Evolutionary conservation across 2,113 vertebrate genomes (phyloP).

Genomic region (Maccullochella peelii): DNA sequence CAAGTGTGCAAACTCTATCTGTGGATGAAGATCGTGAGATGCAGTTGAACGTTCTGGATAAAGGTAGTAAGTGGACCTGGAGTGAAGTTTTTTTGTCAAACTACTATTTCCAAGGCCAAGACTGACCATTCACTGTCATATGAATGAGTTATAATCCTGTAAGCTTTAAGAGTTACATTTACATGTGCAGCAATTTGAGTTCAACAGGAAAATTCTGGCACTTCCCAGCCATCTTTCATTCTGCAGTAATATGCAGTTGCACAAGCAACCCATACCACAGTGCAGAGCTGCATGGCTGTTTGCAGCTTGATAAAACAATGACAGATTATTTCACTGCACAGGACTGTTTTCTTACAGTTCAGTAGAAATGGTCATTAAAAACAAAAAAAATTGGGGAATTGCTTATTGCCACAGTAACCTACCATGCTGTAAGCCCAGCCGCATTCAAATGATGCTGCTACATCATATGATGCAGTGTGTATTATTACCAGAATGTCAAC

Average conservation of each 20-base stretch:
- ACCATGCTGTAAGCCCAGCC: not conserved
- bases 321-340: not conserved
- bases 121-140: not conserved
- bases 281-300: not conserved
- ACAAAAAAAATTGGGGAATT: not conserved
- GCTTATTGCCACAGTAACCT: not conserved
- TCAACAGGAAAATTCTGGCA: not conserved
- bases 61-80: no score
- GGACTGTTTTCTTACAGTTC: not conserved
- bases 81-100: no score
- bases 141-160: not conserved
- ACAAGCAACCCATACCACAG: not conserved
- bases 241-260: not conserved
- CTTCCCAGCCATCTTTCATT: not conserved
- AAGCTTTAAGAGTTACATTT: not conserved
- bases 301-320: not conserved
- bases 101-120: no score
- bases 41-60: not conserved
- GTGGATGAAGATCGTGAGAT: no score
- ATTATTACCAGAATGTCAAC: not conserved
- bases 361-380: conserved; percentile 1
- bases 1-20: no score
- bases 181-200: not conserved
- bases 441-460: not conserved
- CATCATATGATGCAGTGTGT: not conserved